Evolutionary conservation across 1,140 invertebrate species (phyloP).

Genomic region (Homarus americanus): DNA sequence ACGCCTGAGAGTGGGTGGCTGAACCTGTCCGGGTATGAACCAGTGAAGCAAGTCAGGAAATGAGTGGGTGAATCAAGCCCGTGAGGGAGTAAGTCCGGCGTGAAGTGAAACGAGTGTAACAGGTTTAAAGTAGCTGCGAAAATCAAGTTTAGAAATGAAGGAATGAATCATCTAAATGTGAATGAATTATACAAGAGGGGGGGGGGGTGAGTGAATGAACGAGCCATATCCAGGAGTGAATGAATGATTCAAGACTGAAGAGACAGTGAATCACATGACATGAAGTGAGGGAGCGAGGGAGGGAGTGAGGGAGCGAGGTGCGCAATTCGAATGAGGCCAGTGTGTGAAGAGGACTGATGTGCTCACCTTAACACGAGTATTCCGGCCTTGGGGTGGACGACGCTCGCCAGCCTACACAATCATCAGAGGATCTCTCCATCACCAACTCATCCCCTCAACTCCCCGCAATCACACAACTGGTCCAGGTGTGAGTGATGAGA

Average conservation of each 20-base stretch:
- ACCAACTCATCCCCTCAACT: background rate
- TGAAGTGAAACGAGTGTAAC: too few relatives aligned
- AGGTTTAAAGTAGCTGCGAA: too few relatives aligned
- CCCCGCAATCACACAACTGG: slow-evolving; percentile 12
- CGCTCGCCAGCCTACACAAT: too few relatives aligned
- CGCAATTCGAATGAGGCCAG: background rate
- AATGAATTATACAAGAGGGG: too few relatives aligned
- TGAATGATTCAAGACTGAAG: too few relatives aligned
- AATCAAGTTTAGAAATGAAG: background rate
- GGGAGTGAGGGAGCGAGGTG: background rate
- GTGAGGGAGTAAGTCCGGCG: too few relatives aligned
- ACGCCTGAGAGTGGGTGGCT: background rate
- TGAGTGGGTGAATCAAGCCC: background rate
- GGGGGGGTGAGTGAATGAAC: too few relatives aligned
- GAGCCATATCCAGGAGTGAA: too few relatives aligned
- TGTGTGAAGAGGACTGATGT: background rate
- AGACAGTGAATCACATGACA: too few relatives aligned
- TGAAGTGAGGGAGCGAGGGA: background rate
- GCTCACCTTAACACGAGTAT: background rate
- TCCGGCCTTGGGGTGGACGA: background rate
- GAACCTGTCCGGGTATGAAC: background rate
- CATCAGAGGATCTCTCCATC: too few relatives aligned
- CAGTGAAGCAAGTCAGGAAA: background rate
- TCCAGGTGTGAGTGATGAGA: background rate
- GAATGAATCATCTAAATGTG: background rate